Evolutionary conservation across 1,140 invertebrate genomes (phyloP).

Genomic region (Propsilocerus akamusi): DNA sequence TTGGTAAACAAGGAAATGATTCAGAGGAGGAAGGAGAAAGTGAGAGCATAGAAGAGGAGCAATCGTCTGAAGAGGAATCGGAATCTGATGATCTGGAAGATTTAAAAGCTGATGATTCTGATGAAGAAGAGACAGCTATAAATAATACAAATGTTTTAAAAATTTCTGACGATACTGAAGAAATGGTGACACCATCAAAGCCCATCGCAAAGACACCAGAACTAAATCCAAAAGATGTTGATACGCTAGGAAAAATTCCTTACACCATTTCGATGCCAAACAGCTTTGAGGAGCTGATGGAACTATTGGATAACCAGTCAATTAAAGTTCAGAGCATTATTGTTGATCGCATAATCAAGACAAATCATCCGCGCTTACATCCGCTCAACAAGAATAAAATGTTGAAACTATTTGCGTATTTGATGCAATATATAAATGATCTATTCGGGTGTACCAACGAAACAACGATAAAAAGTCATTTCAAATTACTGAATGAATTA

Average conservation of each 20-base stretch:
- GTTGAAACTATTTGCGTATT: constrained; percentile 44
- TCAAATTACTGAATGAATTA: constrained; percentile 39
- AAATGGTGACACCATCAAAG: constrained; percentile 14
- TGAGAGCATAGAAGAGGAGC: constrained; percentile 16
- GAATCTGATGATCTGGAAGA: constrained; percentile 28
- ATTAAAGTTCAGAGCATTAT: constrained; percentile 44
- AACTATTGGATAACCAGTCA: constrained; percentile 37
- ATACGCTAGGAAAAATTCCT: constrained; percentile 42
- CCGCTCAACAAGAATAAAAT: constrained; percentile 60
- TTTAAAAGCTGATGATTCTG: constrained; percentile 24
- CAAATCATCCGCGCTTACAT: constrained; percentile 58
- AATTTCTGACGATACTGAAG: constrained; percentile 10
- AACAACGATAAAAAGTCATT: constrained; percentile 30
- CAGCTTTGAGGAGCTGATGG: constrained; percentile 42
- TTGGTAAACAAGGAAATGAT: no score
- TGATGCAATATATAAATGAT: constrained; percentile 59
- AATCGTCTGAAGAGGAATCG: constrained; percentile 15
- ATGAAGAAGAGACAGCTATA: constrained; percentile 12
- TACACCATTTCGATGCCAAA: constrained; percentile 48
- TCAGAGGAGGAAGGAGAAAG: constrained; percentile 16
- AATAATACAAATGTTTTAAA: constrained; percentile 14
- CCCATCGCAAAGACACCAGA: constrained; percentile 18
- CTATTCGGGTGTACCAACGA: constrained; percentile 28
- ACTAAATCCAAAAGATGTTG: constrained; percentile 20
- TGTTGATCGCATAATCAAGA: constrained; percentile 67